Evolutionary conservation across 1,140 invertebrate genomes (phyloP), one percentile per base, ranked within the genome.

Genomic region (Luehdorfia chinensis): DNA sequence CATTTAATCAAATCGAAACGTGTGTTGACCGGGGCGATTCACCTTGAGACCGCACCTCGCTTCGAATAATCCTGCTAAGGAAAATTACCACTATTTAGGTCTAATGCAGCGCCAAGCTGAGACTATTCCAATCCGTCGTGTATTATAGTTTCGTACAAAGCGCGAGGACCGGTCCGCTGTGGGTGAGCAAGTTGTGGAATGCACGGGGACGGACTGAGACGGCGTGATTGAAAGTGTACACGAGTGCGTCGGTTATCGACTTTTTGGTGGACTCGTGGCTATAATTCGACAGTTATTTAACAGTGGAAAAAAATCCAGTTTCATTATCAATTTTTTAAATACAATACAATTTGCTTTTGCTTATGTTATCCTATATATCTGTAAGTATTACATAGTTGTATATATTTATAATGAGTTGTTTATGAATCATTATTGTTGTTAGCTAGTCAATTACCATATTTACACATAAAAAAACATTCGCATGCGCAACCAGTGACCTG

Each of bases 151-250:
- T 79, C 65, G 72, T 83, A 80, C 73, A 83, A 76, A 67, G 75
- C 68, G 77, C 65, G 58, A 74, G 49, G 76, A 80, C 78, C 75
- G 75, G 79, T 83, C 83, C 58, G 62, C 74, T 85, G 79, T 84
- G 83, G 79, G 77, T 86, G 76, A 86, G 73, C 79, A 67, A 73
- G 77, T 80, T 72, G 73, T 70, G 83, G 83, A 83, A 86, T 86
- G 83, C 75, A 83, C 54, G 61, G 55, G 64, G 80, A 80, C 75
- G 75, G 67, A 73, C 72, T 54, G 57, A 72, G 61, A 65, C 63
- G 63, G 59, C 64, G 62, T 73, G 65, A 77, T 86, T 80, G 77
- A 85, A 85, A 84, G 75, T 80, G 66, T 74, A 59, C 56, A 66
- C 54, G 50, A 64, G 47, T 58, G 61, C 62, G 59, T 63, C 62